Evolutionary conservation across 2,888 invertebrate genomes (phyloP), one percentile per base, ranked within the genome.

Genomic region (Dolomedes plantarius): DNA sequence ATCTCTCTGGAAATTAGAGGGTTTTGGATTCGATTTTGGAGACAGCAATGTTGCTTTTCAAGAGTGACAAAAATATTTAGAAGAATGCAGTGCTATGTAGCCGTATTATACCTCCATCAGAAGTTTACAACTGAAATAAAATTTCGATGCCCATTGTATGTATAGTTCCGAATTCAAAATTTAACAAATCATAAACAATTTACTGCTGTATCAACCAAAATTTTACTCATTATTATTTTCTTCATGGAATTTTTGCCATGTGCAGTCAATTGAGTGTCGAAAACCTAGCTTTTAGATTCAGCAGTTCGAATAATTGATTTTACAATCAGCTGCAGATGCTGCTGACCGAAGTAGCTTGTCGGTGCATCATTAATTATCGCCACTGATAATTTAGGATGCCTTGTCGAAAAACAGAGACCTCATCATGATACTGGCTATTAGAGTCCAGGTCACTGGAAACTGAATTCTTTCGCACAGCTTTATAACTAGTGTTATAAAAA

Each of bases 281-380:
- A 69, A 67, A 69, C 41, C 23, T 23, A 69, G 32, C 69, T 41
- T 69, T 27, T 28, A 41, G 41, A 28, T 69, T 41, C 41, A 69
- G 69, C 69, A 32, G 36, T 69, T 69, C 36, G 28, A 36, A 69
- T 69, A 69, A 69, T 69, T 36, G 69, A 69, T 69, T 69, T 69
- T 69, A 69, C 41, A 69, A 69, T 41, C 69, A 69, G 41, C 69
- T 69, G 69, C 69, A 69, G 69, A 69, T 69, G 69, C 41, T 69
- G 41, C 69, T 69, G 69, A 69, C 41, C 41, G 36, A 69, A 69
- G 69, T 39, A 69, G 41, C 69, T 69, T 69, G 69, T 41, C 32
- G 36, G 41, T 13, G 39, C 23, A 69, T 69, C 36, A 69, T 69
- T 69, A 69, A 69, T 69, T 69, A 69, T 69, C 39, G 28, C 36